Evolutionary conservation across 1,140 invertebrate genomes (phyloP), one percentile per base, ranked within the genome.

Genomic region (Tribolium castaneum): DNA sequence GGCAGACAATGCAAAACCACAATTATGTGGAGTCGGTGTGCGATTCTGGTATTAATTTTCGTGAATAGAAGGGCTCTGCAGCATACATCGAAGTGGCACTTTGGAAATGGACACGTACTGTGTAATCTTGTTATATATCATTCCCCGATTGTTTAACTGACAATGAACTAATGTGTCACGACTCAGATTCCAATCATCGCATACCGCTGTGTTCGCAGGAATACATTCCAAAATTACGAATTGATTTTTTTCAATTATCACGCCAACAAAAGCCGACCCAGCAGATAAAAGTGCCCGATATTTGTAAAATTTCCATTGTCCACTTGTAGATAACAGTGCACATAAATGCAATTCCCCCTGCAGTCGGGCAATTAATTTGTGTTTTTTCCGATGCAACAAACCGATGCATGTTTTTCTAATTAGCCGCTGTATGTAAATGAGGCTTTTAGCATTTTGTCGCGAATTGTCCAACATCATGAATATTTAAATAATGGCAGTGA

Each of bases 81-180:
- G n/a, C 59, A 66, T 66, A 34, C 45, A 66, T 66, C 14, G 25
- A 66, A 30, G 22, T 66, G 59, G 10, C 59, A 66, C 59, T 66
- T 66, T 25, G 59, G 30, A 66, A 66, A 35, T 35, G 59, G 25
- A 66, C 25, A 34, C 59, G 25, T 66, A 35, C 30, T 35, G 30
- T 66, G 59, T 35, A 66, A 66, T 66, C 59, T 66, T 66, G 59
- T 66, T 35, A 66, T 66, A 66, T 66, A 66, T 66, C 30, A 66
- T 66, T n/a, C 16, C 19, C 3, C 30, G 59, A 66, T 34, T 66
- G 59, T 66, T 35, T 66, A 35, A 66, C 54, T 22, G 14, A 59
- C 19, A 59, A 59, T 59, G 54, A 59, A 59, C 10, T 59, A 59
- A 59, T 59, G 19, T 25, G 19, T 59, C 54, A 59, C 14, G 19